phyloP scores from a whole-genome alignment of 2,113 vertebrate species.

The Sigmodon hispidus region DNA sequence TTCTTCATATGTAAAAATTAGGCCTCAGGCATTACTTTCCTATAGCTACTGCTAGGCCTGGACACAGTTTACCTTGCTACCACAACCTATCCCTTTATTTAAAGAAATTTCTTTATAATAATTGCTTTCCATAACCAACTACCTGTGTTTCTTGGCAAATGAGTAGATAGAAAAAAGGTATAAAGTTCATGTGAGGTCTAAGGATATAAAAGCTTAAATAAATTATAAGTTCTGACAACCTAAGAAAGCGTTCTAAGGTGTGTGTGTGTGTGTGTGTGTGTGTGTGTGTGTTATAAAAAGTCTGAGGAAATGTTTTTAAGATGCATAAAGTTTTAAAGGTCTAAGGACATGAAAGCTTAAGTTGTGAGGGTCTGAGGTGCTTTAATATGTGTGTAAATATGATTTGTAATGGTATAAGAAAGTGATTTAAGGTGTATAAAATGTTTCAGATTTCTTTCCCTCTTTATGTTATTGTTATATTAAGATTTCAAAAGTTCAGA shows the following conservation, averaged over 20 bases:
- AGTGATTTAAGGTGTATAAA: too few species aligned
- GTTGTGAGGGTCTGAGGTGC: neutral
- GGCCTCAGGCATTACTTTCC: neutral
- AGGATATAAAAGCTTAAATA: neutral
- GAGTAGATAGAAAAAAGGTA: neutral
- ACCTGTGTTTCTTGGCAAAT: neutral
- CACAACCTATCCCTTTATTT: neutral
- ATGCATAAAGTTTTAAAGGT: neutral
- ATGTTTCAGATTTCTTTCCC: too few species aligned
- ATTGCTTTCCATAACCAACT: neutral
- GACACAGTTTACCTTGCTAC: neutral
- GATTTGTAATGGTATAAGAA: neutral
- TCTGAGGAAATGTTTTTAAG: neutral
- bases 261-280: too few species aligned
- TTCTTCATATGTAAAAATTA: neutral
- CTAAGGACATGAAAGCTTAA: neutral
- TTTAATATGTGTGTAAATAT: neutral
- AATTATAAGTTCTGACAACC: neutral
- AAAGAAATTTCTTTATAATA: neutral
- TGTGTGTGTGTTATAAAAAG: neutral
- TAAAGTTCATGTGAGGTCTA: neutral
- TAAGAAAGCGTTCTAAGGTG: neutral
- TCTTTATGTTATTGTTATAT: too few species aligned
- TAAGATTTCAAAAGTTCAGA: too few species aligned
- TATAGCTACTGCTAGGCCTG: neutral